Percentiles rank a stretch among this genome's conserved stretches.
Evolutionary conservation across 2,113 vertebrate genomes (phyloP).

Genomic region (Peromyscus californicus): DNA sequence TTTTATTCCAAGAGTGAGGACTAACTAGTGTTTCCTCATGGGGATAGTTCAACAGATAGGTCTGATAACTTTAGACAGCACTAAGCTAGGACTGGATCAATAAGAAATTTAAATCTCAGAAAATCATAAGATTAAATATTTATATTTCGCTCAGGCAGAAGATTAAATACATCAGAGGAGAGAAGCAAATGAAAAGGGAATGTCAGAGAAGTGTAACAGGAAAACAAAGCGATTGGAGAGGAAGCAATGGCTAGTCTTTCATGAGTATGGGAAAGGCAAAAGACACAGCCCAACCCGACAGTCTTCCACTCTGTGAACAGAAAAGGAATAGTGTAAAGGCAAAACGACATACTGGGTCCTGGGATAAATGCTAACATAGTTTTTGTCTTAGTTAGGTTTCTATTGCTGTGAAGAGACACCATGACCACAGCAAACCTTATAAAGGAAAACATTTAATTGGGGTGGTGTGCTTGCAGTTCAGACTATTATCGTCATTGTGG

Average conservation of each 20-base stretch:
- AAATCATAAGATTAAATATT: constrained; percentile 46
- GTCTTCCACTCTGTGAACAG: neutral
- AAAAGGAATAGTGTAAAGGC: neutral
- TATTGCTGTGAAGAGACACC: neutral
- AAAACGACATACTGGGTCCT: neutral
- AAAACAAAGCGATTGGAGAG: neutral
- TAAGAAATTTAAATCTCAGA: constrained; percentile 31
- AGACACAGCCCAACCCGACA: neutral
- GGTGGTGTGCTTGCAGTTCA: no score
- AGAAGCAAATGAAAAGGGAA: neutral
- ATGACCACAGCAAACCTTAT: neutral
- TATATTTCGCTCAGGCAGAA: neutral
- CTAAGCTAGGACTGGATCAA: neutral
- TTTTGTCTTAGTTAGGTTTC: no score
- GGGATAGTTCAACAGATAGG: neutral
- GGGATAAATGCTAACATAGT: neutral
- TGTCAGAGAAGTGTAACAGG: neutral
- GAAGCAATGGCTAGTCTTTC: neutral
- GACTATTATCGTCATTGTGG: no score
- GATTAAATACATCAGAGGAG: neutral
- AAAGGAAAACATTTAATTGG: no score
- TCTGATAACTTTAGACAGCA: neutral
- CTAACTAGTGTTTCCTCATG: neutral
- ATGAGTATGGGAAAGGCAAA: neutral
- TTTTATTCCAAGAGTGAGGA: neutral